A percentile compares a stretch with the other conserved stretches of the same genome.
Conservation (phyloP, 2,888 invertebrate species). For the Ophonus ardosiacus region DNA sequence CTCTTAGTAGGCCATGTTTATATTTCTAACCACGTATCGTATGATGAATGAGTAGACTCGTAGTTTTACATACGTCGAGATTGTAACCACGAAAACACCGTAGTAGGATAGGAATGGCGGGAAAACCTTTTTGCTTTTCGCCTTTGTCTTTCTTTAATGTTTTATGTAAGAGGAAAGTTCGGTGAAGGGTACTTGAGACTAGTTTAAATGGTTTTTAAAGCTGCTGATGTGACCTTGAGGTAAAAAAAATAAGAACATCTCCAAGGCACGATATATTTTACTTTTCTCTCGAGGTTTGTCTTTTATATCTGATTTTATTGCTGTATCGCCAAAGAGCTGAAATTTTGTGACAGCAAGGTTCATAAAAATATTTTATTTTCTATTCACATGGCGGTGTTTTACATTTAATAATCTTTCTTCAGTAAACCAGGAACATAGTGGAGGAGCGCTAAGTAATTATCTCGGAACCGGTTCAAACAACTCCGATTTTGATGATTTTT, state of each 20-base stretch:
- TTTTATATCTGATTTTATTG: conserved; percentile 12
- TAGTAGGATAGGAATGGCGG: neutral
- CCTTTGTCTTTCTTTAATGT: conserved; percentile 17
- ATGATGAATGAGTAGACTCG: conserved; percentile 20
- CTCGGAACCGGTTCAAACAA: too few species aligned
- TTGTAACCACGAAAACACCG: conserved; percentile 1
- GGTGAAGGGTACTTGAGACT: neutral
- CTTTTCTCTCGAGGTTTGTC: neutral
- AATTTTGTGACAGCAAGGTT: neutral
- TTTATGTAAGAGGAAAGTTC: conserved; percentile 38
- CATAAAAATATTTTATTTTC: neutral
- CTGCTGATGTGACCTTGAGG: neutral
- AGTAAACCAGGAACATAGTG: neutral
- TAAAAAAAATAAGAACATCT: conserved; percentile 17
- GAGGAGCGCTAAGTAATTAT: too few species aligned
- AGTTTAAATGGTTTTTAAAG: conserved; percentile 42
- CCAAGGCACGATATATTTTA: conserved; percentile 4
- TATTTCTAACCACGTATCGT: conserved; percentile 12
- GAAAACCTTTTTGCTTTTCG: neutral
- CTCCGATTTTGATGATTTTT: too few species aligned
- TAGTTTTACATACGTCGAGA: neutral
- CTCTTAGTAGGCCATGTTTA: conserved; percentile 16
- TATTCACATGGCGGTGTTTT: neutral
- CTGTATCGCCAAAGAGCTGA: neutral
- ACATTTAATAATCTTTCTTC: neutral